These are phyloP conservation scores for Drosophila picticornis DNA, from an alignment of 2,888 invertebrate species.

Conservation along the genomic window DNA sequence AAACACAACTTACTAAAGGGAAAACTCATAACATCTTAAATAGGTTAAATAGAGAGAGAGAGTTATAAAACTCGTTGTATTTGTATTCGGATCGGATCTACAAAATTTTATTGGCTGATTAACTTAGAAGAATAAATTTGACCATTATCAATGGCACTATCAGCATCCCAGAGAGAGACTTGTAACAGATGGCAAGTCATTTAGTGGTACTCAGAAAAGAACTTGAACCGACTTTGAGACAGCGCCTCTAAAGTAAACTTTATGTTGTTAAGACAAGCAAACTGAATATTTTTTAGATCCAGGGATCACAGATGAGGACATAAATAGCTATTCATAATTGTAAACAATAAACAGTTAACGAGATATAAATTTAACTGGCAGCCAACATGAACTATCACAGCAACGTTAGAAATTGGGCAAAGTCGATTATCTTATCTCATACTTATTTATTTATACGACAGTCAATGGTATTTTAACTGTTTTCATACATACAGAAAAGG, in stretches of 20 bases:
- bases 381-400: not conserved
- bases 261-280: slow-evolving; percentile 15
- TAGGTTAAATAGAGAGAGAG: no score
- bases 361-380: not conserved
- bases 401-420: not conserved
- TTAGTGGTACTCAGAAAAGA: not conserved
- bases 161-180: no score
- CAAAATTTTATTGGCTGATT: no score
- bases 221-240: not conserved
- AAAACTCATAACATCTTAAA: no score
- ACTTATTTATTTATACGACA: not conserved
- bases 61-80: no score
- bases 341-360: not conserved
- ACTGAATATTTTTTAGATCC: not conserved
- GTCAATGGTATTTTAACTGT: not conserved
- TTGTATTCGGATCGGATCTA: no score
- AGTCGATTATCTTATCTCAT: not conserved
- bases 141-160: no score
- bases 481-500: not conserved
- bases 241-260: not conserved
- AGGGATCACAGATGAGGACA: not conserved
- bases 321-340: not conserved
- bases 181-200: no score
- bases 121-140: no score
- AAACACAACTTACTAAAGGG: not conserved